A percentile compares a stretch with the other conserved stretches of the same genome.
phyloP scores from a whole-genome alignment of 2,113 vertebrate genomes.

The Trogon surrucura region DNA sequence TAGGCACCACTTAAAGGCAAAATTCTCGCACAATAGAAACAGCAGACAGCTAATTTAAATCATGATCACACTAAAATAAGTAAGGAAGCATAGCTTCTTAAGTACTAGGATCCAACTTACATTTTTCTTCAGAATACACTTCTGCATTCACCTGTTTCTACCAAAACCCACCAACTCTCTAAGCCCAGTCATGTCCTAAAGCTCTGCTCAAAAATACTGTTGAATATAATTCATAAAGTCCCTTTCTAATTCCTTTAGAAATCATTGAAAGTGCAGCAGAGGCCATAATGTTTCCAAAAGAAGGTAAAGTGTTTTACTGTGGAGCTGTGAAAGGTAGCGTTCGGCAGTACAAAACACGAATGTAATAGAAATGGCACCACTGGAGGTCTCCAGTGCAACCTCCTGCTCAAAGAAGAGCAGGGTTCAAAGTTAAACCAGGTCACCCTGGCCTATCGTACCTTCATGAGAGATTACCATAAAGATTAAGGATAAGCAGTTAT shows the following conservation, averaged over 20 bases:
- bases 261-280: background rate
- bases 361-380: background rate
- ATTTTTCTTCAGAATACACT: background rate
- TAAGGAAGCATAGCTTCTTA: background rate
- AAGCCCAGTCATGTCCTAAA: background rate
- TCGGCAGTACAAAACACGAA: background rate
- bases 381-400: background rate
- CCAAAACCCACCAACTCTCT: background rate
- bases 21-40: background rate
- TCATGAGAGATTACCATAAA: background rate
- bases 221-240: background rate
- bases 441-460: background rate
- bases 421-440: background rate
- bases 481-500: background rate
- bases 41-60: slow-evolving; percentile 13
- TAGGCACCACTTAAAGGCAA: background rate
- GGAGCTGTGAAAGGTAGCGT: background rate
- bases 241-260: background rate
- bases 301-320: background rate
- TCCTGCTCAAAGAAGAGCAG: background rate
- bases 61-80: background rate
- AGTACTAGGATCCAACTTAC: background rate
- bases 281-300: background rate
- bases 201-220: background rate
- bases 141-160: background rate